A percentile compares a stretch with the other conserved stretches of the same genome.
phyloP scores from a whole-genome alignment of 2,888 invertebrate species.

The Tetramorium bicarinatum region DNA sequence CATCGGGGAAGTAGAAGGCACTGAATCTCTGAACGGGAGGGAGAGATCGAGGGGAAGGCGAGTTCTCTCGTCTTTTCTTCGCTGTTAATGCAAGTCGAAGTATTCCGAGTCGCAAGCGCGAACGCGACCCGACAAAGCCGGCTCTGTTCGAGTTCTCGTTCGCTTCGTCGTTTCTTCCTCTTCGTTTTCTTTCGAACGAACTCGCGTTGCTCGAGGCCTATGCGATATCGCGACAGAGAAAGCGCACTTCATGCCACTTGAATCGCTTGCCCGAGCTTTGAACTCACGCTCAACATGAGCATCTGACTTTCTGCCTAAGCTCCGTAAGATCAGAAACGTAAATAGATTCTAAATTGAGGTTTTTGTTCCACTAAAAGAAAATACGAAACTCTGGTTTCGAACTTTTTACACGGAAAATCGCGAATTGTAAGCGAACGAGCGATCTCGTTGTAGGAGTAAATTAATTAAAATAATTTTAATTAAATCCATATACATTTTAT shows the following conservation, averaged over 20 bases:
- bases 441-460: not conserved
- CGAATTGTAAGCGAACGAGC: not conserved
- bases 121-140: constrained; percentile 79
- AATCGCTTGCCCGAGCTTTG: constrained; percentile 79
- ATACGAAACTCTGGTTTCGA: not conserved
- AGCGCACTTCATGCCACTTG: constrained; percentile 82
- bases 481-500: not conserved
- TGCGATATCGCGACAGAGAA: constrained; percentile 60
- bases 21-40: constrained; percentile 14
- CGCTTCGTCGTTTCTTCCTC: constrained; percentile 31
- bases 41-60: constrained; percentile 38
- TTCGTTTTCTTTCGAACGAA: constrained; percentile 59
- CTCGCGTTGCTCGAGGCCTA: constrained; percentile 68
- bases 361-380: not conserved
- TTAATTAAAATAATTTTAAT: constrained; percentile 1
- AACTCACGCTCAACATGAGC: constrained; percentile 70
- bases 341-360: constrained; percentile 21
- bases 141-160: constrained; percentile 74
- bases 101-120: constrained; percentile 79
- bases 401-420: not conserved
- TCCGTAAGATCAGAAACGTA: not conserved
- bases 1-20: constrained; percentile 49
- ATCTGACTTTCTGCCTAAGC: constrained; percentile 49
- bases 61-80: constrained; percentile 72
- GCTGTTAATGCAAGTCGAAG: constrained; percentile 81